phyloP scores from a whole-genome alignment of 2,113 vertebrate species.

The Tragelaphus buxtoni region DNA sequence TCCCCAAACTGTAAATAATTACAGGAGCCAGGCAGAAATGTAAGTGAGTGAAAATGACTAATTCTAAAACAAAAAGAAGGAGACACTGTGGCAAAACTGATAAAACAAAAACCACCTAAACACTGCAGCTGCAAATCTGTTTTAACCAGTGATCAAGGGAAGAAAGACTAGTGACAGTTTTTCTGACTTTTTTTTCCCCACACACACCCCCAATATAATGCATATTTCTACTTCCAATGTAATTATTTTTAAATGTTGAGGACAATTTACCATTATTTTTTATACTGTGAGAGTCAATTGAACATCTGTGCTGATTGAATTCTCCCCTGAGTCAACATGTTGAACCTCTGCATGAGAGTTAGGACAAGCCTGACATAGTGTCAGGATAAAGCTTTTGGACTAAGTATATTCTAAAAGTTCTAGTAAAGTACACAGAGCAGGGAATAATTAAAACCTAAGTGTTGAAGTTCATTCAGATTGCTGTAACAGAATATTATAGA shows the following conservation, averaged over 20 bases:
- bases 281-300: background rate
- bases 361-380: background rate
- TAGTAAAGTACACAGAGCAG: background rate
- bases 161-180: background rate
- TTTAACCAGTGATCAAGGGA: background rate
- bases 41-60: background rate
- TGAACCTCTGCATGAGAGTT: background rate
- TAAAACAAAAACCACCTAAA: background rate
- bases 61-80: background rate
- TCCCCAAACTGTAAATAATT: slow-evolving; percentile 24
- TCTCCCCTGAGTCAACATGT: background rate
- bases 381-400: background rate
- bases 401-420: background rate
- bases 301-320: background rate
- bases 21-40: background rate
- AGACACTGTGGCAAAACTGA: background rate
- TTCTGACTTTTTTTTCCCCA: background rate
- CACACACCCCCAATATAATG: background rate
- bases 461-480: background rate
- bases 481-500: background rate
- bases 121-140: background rate
- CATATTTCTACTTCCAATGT: background rate
- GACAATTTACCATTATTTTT: background rate
- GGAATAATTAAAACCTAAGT: background rate
- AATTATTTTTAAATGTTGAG: background rate